Evolutionary conservation across 1,140 invertebrate species (phyloP), one percentile per base, ranked within the genome.

Genomic region (Drosophila albomicans): DNA sequence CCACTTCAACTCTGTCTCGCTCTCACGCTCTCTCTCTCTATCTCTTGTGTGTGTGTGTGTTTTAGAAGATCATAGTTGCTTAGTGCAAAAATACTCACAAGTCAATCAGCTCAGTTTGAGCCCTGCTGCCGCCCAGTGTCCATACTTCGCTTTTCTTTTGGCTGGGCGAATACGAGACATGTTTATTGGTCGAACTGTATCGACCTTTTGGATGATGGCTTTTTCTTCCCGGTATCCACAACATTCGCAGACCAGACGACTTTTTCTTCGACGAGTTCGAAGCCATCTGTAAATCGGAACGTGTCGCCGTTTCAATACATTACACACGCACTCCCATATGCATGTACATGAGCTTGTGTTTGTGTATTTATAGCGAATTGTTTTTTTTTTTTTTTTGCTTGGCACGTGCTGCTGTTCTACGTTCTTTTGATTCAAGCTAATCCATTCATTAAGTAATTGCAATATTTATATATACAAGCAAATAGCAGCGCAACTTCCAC

Each of bases 121-220:
- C 71, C 72, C 77, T 88, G 70, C 82, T 91, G 72, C 91, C 91
- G 68, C 91, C 91, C 76, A 91, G 52, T 16, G 82, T 88, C 91
- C 91, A 91, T 15, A 91, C 87, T 71, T 91, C 86, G 70, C 79
- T 91, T 69, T 91, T 91, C 64, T 91, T 91, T 72, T 91, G 91
- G 16, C 41, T 65, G 5, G 78, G 54, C 56, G 81, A 73, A 63
- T 91, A 91, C 5, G 82, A 68, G 38, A 91, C 65, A 56, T 90
- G 63, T 43, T 91, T 91, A 54, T 59, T 88, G 70, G 90, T 90
- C 0, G 90, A 70, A 61, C 75, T 89, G 43, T 66, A 80, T 43
- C 75, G 90, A 45, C 90, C 90, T 62, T 91, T 91, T 6, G 90
- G 70, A 78, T 91, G 78, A 76, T 91, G 78, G 16, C 75, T 75